Conservation (phyloP, 1,140 invertebrate genomes). For the Diorhabda elongata region DNA sequence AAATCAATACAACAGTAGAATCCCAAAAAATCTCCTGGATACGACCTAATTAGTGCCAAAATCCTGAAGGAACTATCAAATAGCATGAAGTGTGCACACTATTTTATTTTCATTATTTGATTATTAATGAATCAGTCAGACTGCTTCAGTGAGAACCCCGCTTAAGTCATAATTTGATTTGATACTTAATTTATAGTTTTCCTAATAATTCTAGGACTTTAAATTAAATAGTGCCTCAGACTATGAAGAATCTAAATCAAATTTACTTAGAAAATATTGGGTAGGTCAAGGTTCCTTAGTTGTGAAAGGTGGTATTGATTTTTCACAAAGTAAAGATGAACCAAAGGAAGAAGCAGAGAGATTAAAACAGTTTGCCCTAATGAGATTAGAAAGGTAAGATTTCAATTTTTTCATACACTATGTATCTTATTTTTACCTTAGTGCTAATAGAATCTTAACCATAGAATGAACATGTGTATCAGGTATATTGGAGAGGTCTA, state of each 20-base stretch:
- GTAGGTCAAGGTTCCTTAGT: constrained; percentile 67
- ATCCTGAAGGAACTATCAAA: too few relatives aligned
- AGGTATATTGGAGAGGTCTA: too few relatives aligned
- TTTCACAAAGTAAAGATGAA: constrained; percentile 53
- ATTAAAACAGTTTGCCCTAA: constrained; percentile 62
- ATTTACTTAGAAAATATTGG: constrained; percentile 66
- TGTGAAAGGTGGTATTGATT: constrained; percentile 65
- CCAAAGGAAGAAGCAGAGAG: constrained; percentile 55
- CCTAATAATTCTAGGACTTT: constrained; percentile 47
- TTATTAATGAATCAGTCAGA: too few relatives aligned
- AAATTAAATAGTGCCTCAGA: constrained; percentile 47
- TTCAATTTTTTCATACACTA: constrained; percentile 1
- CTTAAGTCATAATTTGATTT: too few relatives aligned
- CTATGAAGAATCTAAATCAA: constrained; percentile 61
- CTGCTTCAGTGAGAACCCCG: too few relatives aligned
- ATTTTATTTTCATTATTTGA: too few relatives aligned
- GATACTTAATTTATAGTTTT: too few relatives aligned
- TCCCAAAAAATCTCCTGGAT: too few relatives aligned
- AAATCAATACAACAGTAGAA: too few relatives aligned
- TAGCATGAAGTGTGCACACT: too few relatives aligned
- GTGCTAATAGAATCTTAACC: neutral
- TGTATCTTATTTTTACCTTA: constrained; percentile 11
- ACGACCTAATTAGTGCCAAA: too few relatives aligned
- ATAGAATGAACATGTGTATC: too few relatives aligned
- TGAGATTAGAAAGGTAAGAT: constrained; percentile 61